phyloP scores from a whole-genome alignment of 2,113 vertebrate genomes.

The Tychaedon coryphoeus region DNA sequence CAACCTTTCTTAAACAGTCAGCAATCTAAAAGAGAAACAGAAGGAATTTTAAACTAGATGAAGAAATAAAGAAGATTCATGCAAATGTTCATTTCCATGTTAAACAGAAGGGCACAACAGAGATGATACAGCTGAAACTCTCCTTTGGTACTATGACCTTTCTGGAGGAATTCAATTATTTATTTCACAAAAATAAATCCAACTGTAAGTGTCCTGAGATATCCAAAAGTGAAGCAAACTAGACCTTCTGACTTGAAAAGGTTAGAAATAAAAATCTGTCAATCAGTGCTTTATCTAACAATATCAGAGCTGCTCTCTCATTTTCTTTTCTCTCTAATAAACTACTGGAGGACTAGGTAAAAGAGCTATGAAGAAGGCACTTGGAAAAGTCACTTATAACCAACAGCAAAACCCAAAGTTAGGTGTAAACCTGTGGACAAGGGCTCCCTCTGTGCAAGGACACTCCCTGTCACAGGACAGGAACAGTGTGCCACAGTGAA shows the following conservation, averaged over 20 bases:
- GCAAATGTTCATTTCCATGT: neutral
- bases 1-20: neutral
- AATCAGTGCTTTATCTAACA: neutral
- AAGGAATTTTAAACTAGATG: neutral
- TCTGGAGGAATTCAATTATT: neutral
- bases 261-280: neutral
- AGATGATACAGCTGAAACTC: neutral
- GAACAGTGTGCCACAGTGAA: slow-evolving; percentile 8
- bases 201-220: neutral
- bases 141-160: neutral
- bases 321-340: neutral
- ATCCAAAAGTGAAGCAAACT: neutral
- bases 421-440: neutral
- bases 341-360: neutral
- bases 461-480: neutral
- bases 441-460: slow-evolving; percentile 27
- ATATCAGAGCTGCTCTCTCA: neutral
- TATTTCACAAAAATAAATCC: neutral
- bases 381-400: neutral
- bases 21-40: neutral
- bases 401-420: neutral
- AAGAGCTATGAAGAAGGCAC: neutral
- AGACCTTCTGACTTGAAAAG: neutral
- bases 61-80: neutral
- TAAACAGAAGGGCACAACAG: neutral